Percentiles rank a stretch among this genome's conserved stretches.
Evolutionary conservation across 2,888 invertebrate species (phyloP).

Genomic region (Zelleria hepariella): DNA sequence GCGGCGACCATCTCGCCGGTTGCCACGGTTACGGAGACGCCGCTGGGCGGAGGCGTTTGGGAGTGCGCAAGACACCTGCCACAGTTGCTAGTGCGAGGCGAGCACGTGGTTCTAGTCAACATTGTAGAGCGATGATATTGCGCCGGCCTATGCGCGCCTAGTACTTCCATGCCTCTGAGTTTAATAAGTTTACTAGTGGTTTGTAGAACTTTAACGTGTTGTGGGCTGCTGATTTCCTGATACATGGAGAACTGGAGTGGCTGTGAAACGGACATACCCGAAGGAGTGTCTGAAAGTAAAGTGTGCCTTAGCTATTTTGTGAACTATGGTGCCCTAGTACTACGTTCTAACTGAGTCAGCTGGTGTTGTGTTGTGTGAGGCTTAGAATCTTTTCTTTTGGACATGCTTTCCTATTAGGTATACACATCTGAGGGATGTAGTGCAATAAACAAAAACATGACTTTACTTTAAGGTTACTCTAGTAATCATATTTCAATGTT

Average conservation of each 20-base stretch:
- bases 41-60: slow-evolving; percentile 74
- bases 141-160: not conserved
- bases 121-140: slow-evolving; percentile 35
- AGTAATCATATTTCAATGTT: too few species aligned
- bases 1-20: slow-evolving; percentile 57
- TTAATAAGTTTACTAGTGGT: not conserved
- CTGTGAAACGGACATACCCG: not conserved
- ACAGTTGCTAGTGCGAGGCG: slow-evolving; percentile 82
- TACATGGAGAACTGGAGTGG: not conserved
- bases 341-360: too few species aligned
- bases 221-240: not conserved
- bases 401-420: too few species aligned
- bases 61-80: slow-evolving; percentile 77
- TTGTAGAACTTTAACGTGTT: not conserved
- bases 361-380: too few species aligned
- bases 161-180: not conserved
- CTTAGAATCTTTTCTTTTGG: too few species aligned
- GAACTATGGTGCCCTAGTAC: too few species aligned
- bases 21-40: slow-evolving; percentile 70
- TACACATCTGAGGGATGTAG: too few species aligned
- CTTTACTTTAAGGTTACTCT: too few species aligned
- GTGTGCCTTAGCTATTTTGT: too few species aligned
- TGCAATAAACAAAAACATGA: too few species aligned
- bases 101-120: slow-evolving; percentile 78
- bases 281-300: not conserved